These are phyloP conservation scores for Lindbergichthys nudifrons DNA, from an alignment of 2,797 vertebrate species.

Conservation along the genomic window DNA sequence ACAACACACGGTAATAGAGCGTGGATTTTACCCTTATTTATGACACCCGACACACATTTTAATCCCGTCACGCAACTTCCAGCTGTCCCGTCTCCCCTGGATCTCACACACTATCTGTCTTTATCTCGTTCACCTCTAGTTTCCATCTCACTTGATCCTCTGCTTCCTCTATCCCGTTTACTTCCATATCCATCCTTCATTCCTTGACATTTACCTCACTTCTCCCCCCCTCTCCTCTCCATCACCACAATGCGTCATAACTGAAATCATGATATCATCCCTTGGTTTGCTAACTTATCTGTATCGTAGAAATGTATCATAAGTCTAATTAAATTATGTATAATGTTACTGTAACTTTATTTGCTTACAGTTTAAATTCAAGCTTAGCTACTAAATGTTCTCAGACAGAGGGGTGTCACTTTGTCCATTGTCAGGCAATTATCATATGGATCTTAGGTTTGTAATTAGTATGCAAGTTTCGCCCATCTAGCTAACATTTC, in stretches of 20 bases:
- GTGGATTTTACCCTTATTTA: constrained; percentile 58
- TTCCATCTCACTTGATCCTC: constrained; percentile 49
- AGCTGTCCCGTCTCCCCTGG: constrained; percentile 39
- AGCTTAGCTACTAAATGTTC: too few relatives aligned
- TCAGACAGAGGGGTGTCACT: too few relatives aligned
- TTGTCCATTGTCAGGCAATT: too few relatives aligned
- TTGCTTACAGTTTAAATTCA: too few relatives aligned
- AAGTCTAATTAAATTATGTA: too few relatives aligned
- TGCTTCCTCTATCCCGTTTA: constrained; percentile 54
- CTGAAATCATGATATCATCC: constrained; percentile 30
- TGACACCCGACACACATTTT: constrained; percentile 44
- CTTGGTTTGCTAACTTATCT: constrained; percentile 10
- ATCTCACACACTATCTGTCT: constrained; percentile 31
- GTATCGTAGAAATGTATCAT: too few relatives aligned
- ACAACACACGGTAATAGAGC: constrained; percentile 53
- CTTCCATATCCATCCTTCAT: constrained; percentile 34
- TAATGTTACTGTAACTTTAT: too few relatives aligned
- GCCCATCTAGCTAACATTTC: too few relatives aligned
- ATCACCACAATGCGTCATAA: constrained; percentile 7
- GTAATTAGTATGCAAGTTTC: too few relatives aligned
- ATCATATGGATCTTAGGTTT: too few relatives aligned
- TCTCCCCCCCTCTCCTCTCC: neutral
- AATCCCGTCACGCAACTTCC: constrained; percentile 67
- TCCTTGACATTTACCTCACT: constrained; percentile 41
- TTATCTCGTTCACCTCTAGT: constrained; percentile 37